Evolutionary conservation across 2,797 vertebrate species (phyloP).

Genomic region (Cossypha niveicapilla): DNA sequence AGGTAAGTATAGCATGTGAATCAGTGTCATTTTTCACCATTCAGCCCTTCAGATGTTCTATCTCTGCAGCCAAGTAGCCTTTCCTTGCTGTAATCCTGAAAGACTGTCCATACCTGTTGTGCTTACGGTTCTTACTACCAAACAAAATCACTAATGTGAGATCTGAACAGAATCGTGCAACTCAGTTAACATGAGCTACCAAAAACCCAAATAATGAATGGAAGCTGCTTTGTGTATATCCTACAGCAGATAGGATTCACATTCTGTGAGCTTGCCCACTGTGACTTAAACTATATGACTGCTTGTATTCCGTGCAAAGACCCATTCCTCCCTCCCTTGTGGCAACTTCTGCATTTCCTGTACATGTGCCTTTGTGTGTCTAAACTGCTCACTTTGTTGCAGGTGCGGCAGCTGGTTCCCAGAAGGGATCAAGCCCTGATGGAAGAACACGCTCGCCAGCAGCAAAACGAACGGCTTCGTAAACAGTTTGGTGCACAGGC

Average conservation of each 20-base stretch:
- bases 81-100: not conserved
- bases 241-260: not conserved
- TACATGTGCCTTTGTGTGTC: not conserved
- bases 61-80: not conserved
- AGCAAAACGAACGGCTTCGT: slow-evolving; percentile 94
- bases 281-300: not conserved
- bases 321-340: not conserved
- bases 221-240: not conserved
- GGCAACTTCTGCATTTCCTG: not conserved
- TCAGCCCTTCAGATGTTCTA: not conserved
- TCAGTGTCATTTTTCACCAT: not conserved
- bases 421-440: slow-evolving; percentile 94
- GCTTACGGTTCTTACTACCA: not conserved
- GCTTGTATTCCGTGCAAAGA: not conserved
- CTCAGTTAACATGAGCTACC: not conserved
- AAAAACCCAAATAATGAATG: not conserved
- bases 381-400: not conserved
- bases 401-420: slow-evolving; percentile 95
- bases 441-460: slow-evolving; percentile 93
- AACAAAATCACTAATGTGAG: not conserved
- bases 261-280: not conserved
- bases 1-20: not conserved
- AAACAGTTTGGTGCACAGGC: slow-evolving; percentile 95
- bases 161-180: not conserved
- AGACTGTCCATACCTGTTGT: not conserved